Evolutionary conservation across 2,888 invertebrate species (phyloP).

Genomic region (Acanthosepion lycidas): DNA sequence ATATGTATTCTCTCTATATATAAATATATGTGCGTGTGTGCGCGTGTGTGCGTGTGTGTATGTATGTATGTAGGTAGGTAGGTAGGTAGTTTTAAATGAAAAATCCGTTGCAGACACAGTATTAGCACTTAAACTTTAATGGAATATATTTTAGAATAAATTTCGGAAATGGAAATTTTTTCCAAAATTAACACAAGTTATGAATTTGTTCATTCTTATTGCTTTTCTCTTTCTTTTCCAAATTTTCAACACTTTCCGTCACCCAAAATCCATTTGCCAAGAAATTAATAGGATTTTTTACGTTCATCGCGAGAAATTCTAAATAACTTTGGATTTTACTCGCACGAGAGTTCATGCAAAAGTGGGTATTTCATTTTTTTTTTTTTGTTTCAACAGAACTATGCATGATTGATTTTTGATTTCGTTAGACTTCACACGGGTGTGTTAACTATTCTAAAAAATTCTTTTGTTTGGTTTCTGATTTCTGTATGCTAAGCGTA

Average conservation of each 20-base stretch:
- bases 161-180: background rate
- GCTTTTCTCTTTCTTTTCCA: background rate
- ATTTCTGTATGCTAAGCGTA: too few species aligned
- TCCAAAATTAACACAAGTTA: too few species aligned
- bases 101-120: background rate
- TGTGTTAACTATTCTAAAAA: too few species aligned
- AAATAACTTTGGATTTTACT: background rate
- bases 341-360: background rate
- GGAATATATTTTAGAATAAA: background rate
- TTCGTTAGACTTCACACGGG: too few species aligned
- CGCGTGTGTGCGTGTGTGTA: too few species aligned
- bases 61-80: too few species aligned
- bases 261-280: background rate
- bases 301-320: background rate
- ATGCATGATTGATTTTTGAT: too few species aligned
- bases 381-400: too few species aligned
- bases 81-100: background rate
- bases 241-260: background rate
- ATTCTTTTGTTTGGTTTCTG: too few species aligned
- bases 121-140: background rate
- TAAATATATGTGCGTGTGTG: too few species aligned
- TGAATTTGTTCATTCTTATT: background rate
- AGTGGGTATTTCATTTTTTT: background rate
- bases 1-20: too few species aligned
- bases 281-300: background rate